Percentiles rank a stretch among this genome's conserved stretches.
Conservation (phyloP, 2,888 invertebrate species). For the Nipponacmea schrenckii region DNA sequence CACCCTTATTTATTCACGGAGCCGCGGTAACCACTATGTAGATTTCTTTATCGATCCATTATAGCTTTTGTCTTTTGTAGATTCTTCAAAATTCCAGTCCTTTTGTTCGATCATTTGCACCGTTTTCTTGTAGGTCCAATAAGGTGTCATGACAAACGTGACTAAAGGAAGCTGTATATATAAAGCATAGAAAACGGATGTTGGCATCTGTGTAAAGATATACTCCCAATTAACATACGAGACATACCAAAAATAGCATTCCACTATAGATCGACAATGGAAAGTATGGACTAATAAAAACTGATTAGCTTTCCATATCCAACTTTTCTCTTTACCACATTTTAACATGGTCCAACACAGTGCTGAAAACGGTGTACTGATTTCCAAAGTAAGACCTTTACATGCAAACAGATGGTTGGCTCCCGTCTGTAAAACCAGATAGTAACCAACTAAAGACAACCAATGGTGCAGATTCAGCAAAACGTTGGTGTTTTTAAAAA, state of each 20-base stretch:
- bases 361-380: slow-evolving; percentile 60
- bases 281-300: slow-evolving; percentile 58
- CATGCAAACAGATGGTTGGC: slow-evolving; percentile 53
- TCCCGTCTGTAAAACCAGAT: slow-evolving; percentile 35
- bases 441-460: slow-evolving; percentile 51
- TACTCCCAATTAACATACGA: slow-evolving; percentile 51
- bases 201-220: slow-evolving; percentile 52
- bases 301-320: slow-evolving; percentile 60
- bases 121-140: slow-evolving; percentile 64
- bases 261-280: slow-evolving; percentile 57
- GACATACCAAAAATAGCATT: slow-evolving; percentile 52
- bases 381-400: slow-evolving; percentile 54
- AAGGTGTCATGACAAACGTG: slow-evolving; percentile 60
- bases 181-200: slow-evolving; percentile 40
- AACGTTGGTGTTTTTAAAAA: slow-evolving; percentile 43
- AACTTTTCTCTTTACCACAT: slow-evolving; percentile 46
- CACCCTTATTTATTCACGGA: too few species aligned
- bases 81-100: slow-evolving; percentile 59
- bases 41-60: slow-evolving; percentile 12
- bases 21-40: not conserved
- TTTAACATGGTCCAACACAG: slow-evolving; percentile 61
- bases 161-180: slow-evolving; percentile 49
- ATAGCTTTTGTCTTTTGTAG: slow-evolving; percentile 33
- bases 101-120: slow-evolving; percentile 55
- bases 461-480: slow-evolving; percentile 56